phyloP scores from a whole-genome alignment of 1,140 invertebrate species.

The Archivesica marissinica region DNA sequence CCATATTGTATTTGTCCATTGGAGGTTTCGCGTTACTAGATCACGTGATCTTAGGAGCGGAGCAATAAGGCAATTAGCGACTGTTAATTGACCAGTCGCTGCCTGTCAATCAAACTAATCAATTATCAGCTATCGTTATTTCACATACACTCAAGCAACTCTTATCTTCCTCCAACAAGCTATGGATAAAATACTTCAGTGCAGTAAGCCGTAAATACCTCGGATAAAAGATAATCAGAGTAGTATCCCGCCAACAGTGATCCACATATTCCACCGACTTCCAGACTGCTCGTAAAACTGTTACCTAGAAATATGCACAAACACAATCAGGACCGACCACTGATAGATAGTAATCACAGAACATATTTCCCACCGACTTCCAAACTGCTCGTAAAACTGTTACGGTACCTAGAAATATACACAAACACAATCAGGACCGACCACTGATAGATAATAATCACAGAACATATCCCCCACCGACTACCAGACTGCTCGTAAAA shows the following conservation, averaged over 20 bases:
- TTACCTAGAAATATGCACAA: constrained; percentile 58
- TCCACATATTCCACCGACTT: constrained; percentile 56
- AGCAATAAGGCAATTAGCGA: too few relatives aligned
- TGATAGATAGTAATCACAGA: neutral
- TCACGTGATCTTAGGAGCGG: too few relatives aligned
- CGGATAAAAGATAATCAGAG: constrained; percentile 31
- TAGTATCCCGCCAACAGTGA: constrained; percentile 48
- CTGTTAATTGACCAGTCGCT: too few relatives aligned
- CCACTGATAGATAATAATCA: neutral
- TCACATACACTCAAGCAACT: too few relatives aligned
- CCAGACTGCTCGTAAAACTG: constrained; percentile 54
- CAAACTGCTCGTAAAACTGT: neutral
- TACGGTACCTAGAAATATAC: neutral
- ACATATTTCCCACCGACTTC: neutral
- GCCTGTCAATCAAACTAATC: too few relatives aligned
- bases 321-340: too few relatives aligned
- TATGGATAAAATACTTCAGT: too few relatives aligned
- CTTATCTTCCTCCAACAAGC: too few relatives aligned
- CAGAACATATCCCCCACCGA: constrained; percentile 24
- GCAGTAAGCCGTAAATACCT: neutral
- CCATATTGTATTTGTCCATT: too few relatives aligned
- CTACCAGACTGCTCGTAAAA: constrained; percentile 41
- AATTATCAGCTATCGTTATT: too few relatives aligned
- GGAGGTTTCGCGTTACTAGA: too few relatives aligned
- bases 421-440: neutral